Evolutionary conservation across 2,113 vertebrate species (phyloP).

Genomic region (Spermophilus dauricus): DNA sequence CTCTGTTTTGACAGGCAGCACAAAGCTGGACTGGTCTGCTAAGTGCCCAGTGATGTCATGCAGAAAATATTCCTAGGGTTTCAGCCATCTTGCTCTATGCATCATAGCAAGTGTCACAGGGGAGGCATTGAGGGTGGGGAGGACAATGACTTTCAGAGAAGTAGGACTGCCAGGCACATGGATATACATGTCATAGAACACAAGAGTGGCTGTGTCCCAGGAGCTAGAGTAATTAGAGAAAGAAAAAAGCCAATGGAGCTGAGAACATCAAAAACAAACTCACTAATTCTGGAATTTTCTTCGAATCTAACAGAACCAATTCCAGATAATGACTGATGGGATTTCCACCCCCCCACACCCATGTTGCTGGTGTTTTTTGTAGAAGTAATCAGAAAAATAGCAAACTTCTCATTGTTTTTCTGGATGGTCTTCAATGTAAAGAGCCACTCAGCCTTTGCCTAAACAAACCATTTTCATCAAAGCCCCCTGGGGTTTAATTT

Average conservation of each 20-base stretch:
- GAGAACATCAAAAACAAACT: background rate
- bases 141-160: background rate
- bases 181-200: background rate
- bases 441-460: background rate
- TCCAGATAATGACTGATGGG: background rate
- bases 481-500: background rate
- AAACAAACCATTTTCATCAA: background rate
- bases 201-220: background rate
- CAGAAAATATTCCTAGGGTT: background rate
- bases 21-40: background rate
- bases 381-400: background rate
- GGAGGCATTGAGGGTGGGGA: accelerated
- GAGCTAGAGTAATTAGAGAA: background rate
- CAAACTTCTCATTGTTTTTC: background rate
- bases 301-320: background rate
- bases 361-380: background rate
- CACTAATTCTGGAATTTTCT: background rate
- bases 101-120: background rate
- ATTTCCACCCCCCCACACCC: background rate
- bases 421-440: background rate
- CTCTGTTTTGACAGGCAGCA: background rate
- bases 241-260: background rate
- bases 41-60: background rate
- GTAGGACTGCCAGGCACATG: background rate
- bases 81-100: background rate